phyloP scores from a whole-genome alignment of 2,113 vertebrate species.

The Chiloscyllium plagiosum region DNA sequence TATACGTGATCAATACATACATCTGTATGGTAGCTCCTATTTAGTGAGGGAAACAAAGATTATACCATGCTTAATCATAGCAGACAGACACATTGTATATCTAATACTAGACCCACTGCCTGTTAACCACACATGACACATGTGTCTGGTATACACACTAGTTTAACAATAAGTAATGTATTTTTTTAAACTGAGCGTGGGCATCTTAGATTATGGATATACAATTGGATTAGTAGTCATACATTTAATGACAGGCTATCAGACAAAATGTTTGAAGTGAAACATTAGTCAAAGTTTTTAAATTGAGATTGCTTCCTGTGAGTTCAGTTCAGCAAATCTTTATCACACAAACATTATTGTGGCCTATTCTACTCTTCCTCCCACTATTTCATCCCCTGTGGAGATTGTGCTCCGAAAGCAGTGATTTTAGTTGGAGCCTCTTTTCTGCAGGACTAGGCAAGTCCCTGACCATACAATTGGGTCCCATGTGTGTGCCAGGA shows the following conservation, averaged over 20 bases:
- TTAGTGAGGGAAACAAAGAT: background rate
- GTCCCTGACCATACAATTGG: background rate
- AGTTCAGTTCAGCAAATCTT: slow-evolving; percentile 14
- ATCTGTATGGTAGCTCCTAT: background rate
- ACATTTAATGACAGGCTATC: slow-evolving; percentile 9
- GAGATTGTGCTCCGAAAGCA: background rate
- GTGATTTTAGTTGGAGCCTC: background rate
- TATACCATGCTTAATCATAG: background rate
- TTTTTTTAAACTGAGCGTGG: background rate
- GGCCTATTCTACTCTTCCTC: background rate
- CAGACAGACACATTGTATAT: background rate
- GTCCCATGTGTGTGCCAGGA: background rate
- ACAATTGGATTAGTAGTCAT: slow-evolving; percentile 15
- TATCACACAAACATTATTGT: background rate
- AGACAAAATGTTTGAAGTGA: slow-evolving; percentile 23
- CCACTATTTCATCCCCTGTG: background rate
- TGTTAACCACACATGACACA: slow-evolving; percentile 23
- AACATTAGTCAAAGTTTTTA: slow-evolving; percentile 7
- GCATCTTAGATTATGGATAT: background rate
- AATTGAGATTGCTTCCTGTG: background rate
- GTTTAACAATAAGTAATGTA: background rate
- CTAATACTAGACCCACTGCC: background rate
- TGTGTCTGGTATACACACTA: background rate
- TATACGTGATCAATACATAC: background rate
- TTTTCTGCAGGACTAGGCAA: background rate